Conservation (phyloP, 64 coral and sea anemone species). For the Acropora yongei region DNA sequence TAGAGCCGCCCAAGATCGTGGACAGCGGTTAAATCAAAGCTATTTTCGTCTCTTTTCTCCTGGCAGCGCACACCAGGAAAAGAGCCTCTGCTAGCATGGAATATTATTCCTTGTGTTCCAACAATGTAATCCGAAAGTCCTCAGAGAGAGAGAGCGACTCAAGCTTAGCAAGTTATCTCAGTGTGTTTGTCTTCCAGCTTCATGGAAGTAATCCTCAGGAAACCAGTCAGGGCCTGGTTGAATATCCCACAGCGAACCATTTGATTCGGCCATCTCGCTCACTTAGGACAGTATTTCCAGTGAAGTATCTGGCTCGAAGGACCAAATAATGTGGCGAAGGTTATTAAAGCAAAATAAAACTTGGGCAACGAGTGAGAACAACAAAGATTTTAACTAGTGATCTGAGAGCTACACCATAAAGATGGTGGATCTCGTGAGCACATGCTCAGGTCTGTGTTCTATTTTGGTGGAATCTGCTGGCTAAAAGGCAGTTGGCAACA, state of each 20-base stretch:
- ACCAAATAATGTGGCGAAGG: constrained; percentile 19
- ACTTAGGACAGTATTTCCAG: constrained; percentile 39
- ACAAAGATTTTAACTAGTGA: background rate
- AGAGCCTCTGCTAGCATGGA: too few relatives aligned
- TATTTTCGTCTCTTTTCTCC: too few relatives aligned
- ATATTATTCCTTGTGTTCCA: constrained; percentile 20
- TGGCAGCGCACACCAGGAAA: too few relatives aligned
- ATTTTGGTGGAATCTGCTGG: background rate
- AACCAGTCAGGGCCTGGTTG: constrained; percentile 22
- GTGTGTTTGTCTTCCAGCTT: constrained; percentile 18
- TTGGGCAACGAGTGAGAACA: background rate
- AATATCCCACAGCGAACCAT: constrained; percentile 23
- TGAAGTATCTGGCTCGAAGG: constrained; percentile 9
- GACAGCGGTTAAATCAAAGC: too few relatives aligned
- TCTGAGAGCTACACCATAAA: background rate
- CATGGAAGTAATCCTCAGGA: constrained; percentile 19
- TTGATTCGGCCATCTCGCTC: constrained; percentile 42
- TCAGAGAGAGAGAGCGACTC: constrained; percentile 1
- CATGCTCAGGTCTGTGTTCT: background rate
- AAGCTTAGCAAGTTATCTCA: constrained; percentile 22
- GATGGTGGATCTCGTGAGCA: constrained; percentile 5
- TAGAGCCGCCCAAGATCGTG: too few relatives aligned
- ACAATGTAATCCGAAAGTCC: constrained; percentile 9
- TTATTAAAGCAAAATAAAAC: constrained; percentile 2
- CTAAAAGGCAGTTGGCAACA: constrained; percentile 12